Evolutionary conservation across 2,888 invertebrate species (phyloP).

Genomic region (Escarpia spicata): DNA sequence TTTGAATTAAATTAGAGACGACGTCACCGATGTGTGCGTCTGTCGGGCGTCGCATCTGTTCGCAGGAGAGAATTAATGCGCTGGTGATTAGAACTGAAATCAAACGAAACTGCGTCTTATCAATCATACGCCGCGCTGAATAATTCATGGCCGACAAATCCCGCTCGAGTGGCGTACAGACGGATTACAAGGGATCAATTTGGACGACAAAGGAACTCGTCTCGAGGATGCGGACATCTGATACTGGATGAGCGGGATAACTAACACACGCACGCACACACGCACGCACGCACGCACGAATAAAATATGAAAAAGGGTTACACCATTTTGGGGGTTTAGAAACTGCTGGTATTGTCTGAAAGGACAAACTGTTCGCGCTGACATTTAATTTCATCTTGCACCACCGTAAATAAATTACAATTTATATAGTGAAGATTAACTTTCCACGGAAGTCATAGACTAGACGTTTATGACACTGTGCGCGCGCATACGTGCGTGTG

Average conservation of each 20-base stretch:
- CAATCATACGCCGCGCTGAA: background rate
- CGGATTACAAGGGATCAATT: background rate
- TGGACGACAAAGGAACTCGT: conserved; percentile 13
- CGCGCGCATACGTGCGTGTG: no score
- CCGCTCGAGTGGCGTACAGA: background rate
- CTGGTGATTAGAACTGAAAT: conserved; percentile 10
- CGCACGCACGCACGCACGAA: background rate
- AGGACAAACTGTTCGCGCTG: no score
- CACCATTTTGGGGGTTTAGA: no score
- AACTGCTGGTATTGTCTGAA: no score
- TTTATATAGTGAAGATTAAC: no score
- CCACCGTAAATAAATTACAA: no score
- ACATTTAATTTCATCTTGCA: no score
- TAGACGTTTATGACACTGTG: no score
- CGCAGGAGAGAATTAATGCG: background rate
- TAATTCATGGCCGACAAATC: conserved; percentile 13
- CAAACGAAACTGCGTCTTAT: conserved; percentile 5
- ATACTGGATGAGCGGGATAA: background rate
- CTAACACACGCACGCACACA: background rate
- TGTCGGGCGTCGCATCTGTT: background rate
- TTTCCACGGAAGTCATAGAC: no score
- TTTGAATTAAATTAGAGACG: background rate
- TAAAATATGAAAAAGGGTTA: no score
- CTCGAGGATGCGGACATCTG: background rate
- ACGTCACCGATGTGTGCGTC: background rate